Base-by-base conservation (phyloP, 2,797 vertebrate genomes). In the Gephyroberyx darwinii region DNA sequence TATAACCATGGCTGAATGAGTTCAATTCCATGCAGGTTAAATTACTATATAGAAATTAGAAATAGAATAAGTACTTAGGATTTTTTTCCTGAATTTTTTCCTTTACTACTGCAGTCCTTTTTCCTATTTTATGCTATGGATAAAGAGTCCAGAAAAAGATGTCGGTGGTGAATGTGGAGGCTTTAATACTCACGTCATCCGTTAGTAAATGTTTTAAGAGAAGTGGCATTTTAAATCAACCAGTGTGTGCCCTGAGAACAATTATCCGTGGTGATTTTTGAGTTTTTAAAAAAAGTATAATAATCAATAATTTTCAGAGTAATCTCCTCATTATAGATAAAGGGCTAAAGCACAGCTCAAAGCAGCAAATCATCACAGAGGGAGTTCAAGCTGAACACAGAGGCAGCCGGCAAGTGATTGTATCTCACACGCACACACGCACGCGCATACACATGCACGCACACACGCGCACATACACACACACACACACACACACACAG, bases 291-390 rank as follows among this genome's bases (percentile, higher is more conserved):
- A 60, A 26, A 26, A 26, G 26, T 26, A 26, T 12, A 58, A 56
- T 52, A 30, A 63, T 56, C 47, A 60, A 6, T 68, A 63, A 72
- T 75, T 69, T 56, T 31, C 43, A 16, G 20, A 80, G 63, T 74
- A 67, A 79, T 65, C 56, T 70, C 51, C 65, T 78, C 69, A 74
- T 82, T 58, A 71, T 20, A 71, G 65, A 80, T 78, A 80, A 64
- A 71, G 41, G n/a, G 65, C 61, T 71, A 19, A 54, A 55, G 45
- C 67, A 53, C 69, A 80, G 62, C 43, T 45, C 43, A 45, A 45
- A 45, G 12, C 71, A 45, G 61, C 33, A 31, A 35, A 48, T 57
- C 45, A 26, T 69, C 65, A 54, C 77, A 78, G 64, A 68, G 68
- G 78, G 68, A 71, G 75, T 71, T 72, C 66, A 39, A 73, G 59